Evolutionary conservation across 2,888 invertebrate genomes (phyloP).

Genomic region (Leucophora obtusa): DNA sequence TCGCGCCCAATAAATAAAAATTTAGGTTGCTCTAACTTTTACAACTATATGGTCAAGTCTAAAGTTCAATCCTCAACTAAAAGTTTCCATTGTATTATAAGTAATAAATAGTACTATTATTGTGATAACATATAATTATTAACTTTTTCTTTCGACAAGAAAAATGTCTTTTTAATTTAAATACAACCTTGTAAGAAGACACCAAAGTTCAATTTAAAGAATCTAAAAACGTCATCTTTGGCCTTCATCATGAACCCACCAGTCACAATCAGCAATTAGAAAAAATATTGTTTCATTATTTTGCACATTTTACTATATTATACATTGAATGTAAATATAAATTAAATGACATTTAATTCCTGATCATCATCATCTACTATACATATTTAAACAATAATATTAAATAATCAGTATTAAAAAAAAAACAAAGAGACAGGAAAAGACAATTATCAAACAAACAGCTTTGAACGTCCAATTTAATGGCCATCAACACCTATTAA

Average conservation of each 20-base stretch:
- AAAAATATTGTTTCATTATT: background rate
- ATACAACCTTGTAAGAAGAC: conserved; percentile 11
- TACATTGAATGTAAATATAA: conserved; percentile 1
- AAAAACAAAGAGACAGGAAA: conserved; percentile 11
- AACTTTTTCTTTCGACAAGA: background rate
- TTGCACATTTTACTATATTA: conserved; percentile 16
- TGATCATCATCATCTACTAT: conserved; percentile 43
- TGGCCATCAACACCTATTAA: conserved; percentile 29
- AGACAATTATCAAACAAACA: background rate
- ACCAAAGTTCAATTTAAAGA: conserved; percentile 33
- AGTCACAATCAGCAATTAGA: conserved; percentile 8
- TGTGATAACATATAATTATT: background rate
- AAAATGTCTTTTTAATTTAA: background rate
- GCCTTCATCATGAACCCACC: conserved; percentile 55
- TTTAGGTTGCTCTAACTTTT: no score
- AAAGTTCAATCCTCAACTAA: background rate
- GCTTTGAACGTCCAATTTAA: background rate
- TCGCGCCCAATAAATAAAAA: no score
- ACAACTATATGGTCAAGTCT: no score
- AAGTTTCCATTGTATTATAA: background rate
- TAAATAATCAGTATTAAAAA: conserved; percentile 18
- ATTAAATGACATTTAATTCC: conserved; percentile 51
- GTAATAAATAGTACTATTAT: background rate
- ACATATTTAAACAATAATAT: conserved; percentile 8
- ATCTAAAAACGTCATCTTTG: conserved; percentile 55